A percentile compares a stretch with the other conserved stretches of the same genome.
Conservation (phyloP, 2,113 vertebrate species). For the Myotis lucifugus region DNA sequence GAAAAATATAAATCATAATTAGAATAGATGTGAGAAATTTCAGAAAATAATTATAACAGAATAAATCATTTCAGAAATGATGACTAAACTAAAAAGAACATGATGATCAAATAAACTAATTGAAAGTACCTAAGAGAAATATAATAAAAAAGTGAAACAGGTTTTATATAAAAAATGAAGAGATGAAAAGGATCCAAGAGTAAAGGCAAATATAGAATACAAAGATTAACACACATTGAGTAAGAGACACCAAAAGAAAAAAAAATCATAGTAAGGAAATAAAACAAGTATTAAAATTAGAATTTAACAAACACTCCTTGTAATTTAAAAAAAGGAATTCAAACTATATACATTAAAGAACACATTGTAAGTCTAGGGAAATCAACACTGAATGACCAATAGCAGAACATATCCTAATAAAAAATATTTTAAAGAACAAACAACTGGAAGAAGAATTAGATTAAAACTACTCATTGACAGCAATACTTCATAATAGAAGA, state of each 20-base stretch:
- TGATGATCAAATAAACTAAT: neutral
- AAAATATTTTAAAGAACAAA: neutral
- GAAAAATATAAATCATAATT: neutral
- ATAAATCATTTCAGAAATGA: slow-evolving; percentile 33
- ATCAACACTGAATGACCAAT: neutral
- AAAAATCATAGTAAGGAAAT: neutral
- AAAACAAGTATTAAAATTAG: neutral
- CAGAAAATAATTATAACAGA: neutral
- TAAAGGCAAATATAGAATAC: neutral
- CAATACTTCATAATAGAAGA: neutral
- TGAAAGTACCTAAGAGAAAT: neutral
- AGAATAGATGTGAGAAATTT: neutral
- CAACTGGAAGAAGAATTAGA: neutral
- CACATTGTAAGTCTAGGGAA: neutral
- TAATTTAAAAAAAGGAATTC: neutral
- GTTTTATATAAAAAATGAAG: neutral
- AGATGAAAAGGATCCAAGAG: neutral
- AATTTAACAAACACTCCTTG: neutral
- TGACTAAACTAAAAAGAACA: neutral
- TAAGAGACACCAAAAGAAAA: neutral
- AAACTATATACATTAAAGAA: neutral
- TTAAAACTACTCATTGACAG: neutral
- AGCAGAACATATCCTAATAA: neutral
- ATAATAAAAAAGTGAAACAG: neutral
- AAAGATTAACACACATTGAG: neutral